phyloP scores from a whole-genome alignment of 2,888 invertebrate species.

The Macaria liturata region DNA sequence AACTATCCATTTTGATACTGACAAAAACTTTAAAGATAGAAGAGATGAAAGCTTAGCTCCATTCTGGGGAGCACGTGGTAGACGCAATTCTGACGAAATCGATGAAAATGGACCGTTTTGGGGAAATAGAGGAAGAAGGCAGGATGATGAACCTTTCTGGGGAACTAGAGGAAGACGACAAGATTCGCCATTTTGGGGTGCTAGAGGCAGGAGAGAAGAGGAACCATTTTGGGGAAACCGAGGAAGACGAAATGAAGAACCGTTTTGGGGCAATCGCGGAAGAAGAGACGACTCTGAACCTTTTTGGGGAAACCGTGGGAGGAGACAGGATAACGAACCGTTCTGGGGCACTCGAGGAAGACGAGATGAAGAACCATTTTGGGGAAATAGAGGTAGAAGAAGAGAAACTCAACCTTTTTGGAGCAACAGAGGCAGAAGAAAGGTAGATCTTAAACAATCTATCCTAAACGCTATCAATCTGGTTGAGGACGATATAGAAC shows the following conservation, averaged over 20 bases:
- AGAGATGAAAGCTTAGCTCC: constrained; percentile 52
- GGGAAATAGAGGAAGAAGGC: constrained; percentile 57
- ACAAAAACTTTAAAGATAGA: constrained; percentile 27
- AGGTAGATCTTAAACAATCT: constrained; percentile 53
- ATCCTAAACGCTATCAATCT: constrained; percentile 53
- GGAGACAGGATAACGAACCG: constrained; percentile 44
- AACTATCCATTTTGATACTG: constrained; percentile 30
- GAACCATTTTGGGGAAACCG: constrained; percentile 62
- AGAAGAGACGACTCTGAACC: constrained; percentile 53
- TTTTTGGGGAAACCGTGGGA: constrained; percentile 58
- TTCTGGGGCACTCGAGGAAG: constrained; percentile 48
- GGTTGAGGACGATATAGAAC: constrained; percentile 55
- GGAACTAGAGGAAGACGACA: constrained; percentile 49
- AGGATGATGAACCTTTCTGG: constrained; percentile 52
- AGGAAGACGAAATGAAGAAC: constrained; percentile 62
- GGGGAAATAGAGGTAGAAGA: constrained; percentile 57
- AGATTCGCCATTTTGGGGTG: constrained; percentile 47
- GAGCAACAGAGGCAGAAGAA: constrained; percentile 52
- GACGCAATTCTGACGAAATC: constrained; percentile 46
- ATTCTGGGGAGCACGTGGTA: constrained; percentile 57
- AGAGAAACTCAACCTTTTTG: constrained; percentile 46
- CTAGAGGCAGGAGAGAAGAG: constrained; percentile 41
- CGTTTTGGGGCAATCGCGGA: constrained; percentile 80
- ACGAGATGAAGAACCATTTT: constrained; percentile 47
- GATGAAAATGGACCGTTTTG: constrained; percentile 51